phyloP scores from a whole-genome alignment of 2,113 vertebrate species.

The Pteropus alecto region DNA sequence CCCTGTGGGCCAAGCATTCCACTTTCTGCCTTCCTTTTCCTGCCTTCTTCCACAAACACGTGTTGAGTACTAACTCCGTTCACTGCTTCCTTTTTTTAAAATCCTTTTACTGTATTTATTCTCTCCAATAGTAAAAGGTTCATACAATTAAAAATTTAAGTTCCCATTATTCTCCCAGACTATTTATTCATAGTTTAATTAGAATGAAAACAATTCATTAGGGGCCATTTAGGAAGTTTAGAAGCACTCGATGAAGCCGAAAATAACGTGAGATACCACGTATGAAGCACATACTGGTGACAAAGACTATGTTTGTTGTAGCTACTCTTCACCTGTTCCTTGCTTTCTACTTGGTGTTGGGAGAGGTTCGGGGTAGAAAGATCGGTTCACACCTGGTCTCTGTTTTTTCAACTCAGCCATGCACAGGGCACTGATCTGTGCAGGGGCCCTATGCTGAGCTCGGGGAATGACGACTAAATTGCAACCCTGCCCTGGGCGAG shows the following conservation, averaged over 20 bases:
- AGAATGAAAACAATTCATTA: not conserved
- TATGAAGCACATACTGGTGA: not conserved
- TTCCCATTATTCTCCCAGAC: not conserved
- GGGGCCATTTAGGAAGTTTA: not conserved
- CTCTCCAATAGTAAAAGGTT: not conserved
- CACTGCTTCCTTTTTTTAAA: not conserved
- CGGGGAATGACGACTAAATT: fast-evolving
- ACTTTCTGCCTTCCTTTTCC: no score
- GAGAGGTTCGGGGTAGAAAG: not conserved
- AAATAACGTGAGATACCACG: not conserved
- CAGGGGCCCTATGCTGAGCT: not conserved
- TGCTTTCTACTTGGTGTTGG: not conserved
- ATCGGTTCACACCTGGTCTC: not conserved
- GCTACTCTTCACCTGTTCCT: fast-evolving
- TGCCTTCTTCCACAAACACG: no score
- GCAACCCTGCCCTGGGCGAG: not conserved
- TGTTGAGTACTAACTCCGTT: not conserved
- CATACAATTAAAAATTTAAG: not conserved
- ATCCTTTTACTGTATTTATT: not conserved
- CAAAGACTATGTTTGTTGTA: not conserved
- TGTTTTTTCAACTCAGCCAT: not conserved
- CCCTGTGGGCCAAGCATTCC: not conserved
- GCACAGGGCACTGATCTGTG: not conserved
- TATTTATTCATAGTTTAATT: not conserved
- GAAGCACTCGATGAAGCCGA: not conserved